A percentile compares a stretch with the other conserved stretches of the same genome.
Evolutionary conservation across 2,888 invertebrate genomes (phyloP).

Genomic region (Stenurella melanura): DNA sequence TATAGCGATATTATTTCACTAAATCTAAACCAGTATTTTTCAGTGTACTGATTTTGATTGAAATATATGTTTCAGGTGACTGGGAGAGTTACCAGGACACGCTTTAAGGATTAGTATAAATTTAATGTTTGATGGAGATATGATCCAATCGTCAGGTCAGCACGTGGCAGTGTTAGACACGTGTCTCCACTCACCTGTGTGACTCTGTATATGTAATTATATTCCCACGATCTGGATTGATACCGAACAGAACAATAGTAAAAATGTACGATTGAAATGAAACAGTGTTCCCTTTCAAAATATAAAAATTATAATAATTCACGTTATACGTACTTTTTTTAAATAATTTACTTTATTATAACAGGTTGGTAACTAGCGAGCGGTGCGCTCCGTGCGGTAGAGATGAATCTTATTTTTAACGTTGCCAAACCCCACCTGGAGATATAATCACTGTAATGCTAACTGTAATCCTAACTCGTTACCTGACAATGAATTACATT

Average conservation of each 20-base stretch:
- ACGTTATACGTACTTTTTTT: no score
- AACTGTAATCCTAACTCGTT: not conserved
- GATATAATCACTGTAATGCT: no score
- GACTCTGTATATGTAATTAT: constrained; percentile 41
- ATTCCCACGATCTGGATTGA: constrained; percentile 43
- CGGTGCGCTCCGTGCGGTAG: not conserved
- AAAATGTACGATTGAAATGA: not conserved
- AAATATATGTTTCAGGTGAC: constrained; percentile 20
- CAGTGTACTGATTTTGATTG: constrained; percentile 23
- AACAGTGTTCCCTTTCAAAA: not conserved
- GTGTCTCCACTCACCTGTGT: constrained; percentile 46
- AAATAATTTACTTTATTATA: not conserved
- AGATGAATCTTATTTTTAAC: not conserved
- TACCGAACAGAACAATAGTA: not conserved
- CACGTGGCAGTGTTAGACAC: constrained; percentile 39
- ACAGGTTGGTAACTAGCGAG: not conserved
- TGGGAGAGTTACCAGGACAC: constrained; percentile 20
- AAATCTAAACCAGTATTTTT: constrained; percentile 2
- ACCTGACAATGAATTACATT: not conserved
- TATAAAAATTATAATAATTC: no score
- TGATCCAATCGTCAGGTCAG: constrained; percentile 31
- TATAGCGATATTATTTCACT: not conserved
- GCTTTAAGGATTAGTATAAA: constrained; percentile 34
- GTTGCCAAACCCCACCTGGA: not conserved
- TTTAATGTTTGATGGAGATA: constrained; percentile 40